A percentile compares a stretch with the other conserved stretches of the same genome.
These are phyloP conservation scores for Heliconius hermathena DNA, from an alignment of 1,140 invertebrate species.

Conservation along the genomic window DNA sequence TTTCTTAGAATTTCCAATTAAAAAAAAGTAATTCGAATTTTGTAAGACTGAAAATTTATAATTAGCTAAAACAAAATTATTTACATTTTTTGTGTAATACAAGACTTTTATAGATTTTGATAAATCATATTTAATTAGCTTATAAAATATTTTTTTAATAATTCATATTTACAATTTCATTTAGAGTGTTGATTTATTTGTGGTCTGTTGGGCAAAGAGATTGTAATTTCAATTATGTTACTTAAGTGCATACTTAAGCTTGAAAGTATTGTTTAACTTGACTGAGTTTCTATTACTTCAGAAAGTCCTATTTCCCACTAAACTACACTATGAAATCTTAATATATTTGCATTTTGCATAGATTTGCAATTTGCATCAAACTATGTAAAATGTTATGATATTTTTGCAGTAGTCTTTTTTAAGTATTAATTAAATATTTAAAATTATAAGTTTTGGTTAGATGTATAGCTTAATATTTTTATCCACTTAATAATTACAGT, in stretches of 20 bases:
- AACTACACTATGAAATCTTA: no score
- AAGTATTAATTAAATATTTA: no score
- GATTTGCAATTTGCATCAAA: no score
- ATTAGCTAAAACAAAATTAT: background rate
- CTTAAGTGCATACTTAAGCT: background rate
- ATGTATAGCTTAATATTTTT: no score
- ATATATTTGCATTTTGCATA: no score
- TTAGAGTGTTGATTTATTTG: background rate
- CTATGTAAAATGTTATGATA: no score
- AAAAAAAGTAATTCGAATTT: background rate
- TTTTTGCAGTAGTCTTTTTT: no score
- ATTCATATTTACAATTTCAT: background rate
- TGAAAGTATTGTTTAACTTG: background rate
- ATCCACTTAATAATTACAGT: no score
- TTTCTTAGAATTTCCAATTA: background rate
- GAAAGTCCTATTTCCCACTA: no score
- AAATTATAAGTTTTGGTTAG: no score
- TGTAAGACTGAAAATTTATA: background rate
- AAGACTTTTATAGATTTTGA: no score
- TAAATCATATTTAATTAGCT: no score
- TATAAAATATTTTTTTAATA: background rate
- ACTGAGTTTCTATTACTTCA: background rate
- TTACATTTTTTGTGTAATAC: background rate
- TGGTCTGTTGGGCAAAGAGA: constrained; percentile 3
- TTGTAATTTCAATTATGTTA: background rate